Base-by-base conservation (phyloP, 2,113 vertebrate species). In the Neotoma lepida region DNA sequence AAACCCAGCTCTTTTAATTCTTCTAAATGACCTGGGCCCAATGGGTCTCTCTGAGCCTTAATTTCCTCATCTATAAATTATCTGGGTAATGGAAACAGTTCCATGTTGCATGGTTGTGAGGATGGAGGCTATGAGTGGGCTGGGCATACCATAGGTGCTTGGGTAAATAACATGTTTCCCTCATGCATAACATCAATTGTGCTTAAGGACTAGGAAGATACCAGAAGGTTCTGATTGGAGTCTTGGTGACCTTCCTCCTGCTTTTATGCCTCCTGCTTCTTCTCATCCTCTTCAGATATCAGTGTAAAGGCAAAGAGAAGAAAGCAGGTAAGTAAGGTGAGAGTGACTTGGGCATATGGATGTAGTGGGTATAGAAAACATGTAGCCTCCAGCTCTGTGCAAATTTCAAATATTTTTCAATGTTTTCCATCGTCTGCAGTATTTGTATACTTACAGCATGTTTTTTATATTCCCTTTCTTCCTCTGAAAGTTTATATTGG, bases 101-200 rank as follows among this genome's bases (percentile, higher is more conserved):
- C 14, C n/a, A 24, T 6, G 4, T 14, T 20, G 17, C 6, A 33
- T 58, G 9, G 39, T 26, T 41, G 5, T 51, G 6, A 35, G 15
- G 6, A 8, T 2, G 7, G 14, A 35, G 63, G 39, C 7, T 2
- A 4, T 10, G n/a, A 15, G 1, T 49, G 6, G 9, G 2, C 1
- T 24, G 6, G 13, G 7, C 74, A 66, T 35, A 14, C 0, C n/a
- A 30, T 1, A 61, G 68, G 35, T 3, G 28, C 61, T 86, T 74
- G 17, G 7, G 10, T 18, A 39, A 39, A 12, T 3, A 44, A 4
- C 6, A 41, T 18, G 6, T 0, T 17, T 54, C 5, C 56, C 2
- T 78, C 63, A 30, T 10, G 1, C 24, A 1, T 1, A 17, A 33
- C 1, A 0, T 77, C 39, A 24, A 41, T 64, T 3, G 0, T 51